Conservation (phyloP, 2,888 invertebrate species). For the Tiliacea aurago region DNA sequence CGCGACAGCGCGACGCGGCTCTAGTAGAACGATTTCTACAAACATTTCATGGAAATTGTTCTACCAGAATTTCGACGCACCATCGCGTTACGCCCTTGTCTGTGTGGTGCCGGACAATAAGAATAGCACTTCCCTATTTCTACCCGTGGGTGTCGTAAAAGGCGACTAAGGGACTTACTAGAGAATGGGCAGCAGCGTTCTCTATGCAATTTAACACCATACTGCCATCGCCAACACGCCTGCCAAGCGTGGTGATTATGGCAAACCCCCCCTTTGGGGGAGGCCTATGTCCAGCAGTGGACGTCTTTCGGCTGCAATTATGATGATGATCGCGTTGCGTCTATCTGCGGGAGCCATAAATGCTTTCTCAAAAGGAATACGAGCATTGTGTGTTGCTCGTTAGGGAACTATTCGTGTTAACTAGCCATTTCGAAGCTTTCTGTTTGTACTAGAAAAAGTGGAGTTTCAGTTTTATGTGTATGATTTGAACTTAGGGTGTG, state of each 20-base stretch:
- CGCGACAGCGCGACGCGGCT: not conserved
- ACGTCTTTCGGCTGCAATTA: no score
- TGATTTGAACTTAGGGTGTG: conserved; percentile 10
- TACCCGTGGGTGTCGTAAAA: no score
- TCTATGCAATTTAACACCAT: no score
- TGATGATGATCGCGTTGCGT: not conserved
- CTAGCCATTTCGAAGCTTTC: conserved; percentile 41
- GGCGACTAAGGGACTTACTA: no score
- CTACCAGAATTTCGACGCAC: not conserved
- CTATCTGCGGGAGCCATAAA: not conserved
- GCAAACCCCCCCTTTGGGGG: no score
- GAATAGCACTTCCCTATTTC: no score
- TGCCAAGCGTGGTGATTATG: no score
- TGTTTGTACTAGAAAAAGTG: conserved; percentile 11
- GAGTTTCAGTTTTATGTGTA: conserved; percentile 10
- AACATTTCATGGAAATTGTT: not conserved
- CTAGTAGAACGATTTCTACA: not conserved
- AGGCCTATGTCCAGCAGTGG: no score
- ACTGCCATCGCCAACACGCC: no score
- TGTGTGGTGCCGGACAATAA: no score
- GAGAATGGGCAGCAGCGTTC: no score
- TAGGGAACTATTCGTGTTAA: conserved; percentile 50
- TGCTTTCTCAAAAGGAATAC: conserved; percentile 38
- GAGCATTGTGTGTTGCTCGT: conserved; percentile 40
- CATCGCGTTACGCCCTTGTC: not conserved